phyloP scores from a whole-genome alignment of 2,113 vertebrate species.

The Oreocharis arfaki region DNA sequence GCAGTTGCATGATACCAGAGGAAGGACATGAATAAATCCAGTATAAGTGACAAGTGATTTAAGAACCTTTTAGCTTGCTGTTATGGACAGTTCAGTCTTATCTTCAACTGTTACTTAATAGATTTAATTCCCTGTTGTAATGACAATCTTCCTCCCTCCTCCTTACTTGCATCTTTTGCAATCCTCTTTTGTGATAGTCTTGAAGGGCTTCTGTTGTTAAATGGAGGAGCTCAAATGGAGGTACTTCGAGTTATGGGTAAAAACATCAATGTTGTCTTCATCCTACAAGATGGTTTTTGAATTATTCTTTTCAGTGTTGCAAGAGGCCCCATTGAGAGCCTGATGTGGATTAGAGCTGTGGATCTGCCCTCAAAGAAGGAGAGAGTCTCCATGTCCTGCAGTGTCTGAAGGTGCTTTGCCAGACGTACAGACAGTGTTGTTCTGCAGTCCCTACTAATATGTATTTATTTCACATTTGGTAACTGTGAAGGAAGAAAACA shows the following conservation, averaged over 20 bases:
- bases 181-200: not conserved
- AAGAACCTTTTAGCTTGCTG: not conserved
- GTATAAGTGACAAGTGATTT: not conserved
- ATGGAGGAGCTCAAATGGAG: not conserved
- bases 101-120: not conserved
- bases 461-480: not conserved
- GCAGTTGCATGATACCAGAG: not conserved
- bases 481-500: not conserved
- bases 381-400: not conserved
- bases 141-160: not conserved
- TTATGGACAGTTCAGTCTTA: not conserved
- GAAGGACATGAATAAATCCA: not conserved
- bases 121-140: not conserved
- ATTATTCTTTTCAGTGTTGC: not conserved
- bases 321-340: not conserved
- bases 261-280: not conserved
- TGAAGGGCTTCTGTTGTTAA: not conserved
- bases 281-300: not conserved
- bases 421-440: not conserved
- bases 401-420: not conserved
- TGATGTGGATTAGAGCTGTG: not conserved
- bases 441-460: not conserved
- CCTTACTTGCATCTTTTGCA: not conserved
- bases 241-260: not conserved
- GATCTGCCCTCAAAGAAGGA: not conserved